Evolutionary conservation across 2,113 vertebrate species (phyloP), one percentile per base, ranked within the genome.

Genomic region (Spermophilus dauricus): DNA sequence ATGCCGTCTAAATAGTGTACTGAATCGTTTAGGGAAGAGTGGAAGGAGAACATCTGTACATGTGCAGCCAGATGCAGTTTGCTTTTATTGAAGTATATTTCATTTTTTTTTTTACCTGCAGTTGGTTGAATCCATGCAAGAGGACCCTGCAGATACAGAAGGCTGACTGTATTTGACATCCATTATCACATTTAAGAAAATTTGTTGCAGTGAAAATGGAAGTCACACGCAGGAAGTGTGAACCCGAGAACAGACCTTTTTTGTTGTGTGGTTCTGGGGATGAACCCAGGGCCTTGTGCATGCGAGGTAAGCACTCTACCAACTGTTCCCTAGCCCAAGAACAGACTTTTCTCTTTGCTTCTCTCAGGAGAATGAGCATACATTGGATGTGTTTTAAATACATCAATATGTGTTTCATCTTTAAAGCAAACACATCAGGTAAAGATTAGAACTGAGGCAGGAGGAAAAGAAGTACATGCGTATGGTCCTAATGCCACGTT

Each of bases 141-240:
- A 61, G 39, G 39, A 48, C 17, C 12, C 37, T 73, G 30, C 11
- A 58, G 32, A 28, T 17, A 72, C 4, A 20, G 20, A 83, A 32
- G 30, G 56, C 14, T 18, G 51, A n/a, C 51, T n/a, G 3, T 18
- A 18, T 28, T 22, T 39, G 89, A 84, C 48, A 24, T 2, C 51
- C 37, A 5, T 26, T 5, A 80, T 37, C 86, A 22, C 34, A 37
- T 2, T 34, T 32, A 78, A 42, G 30, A 89, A 88, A 84, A 63
- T 24, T 0, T n/a, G 32, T 9, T 58, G 32, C 39, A 22, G 42
- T 45, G 42, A 87, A 70, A 78, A 56, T 9, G 34, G 63, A 77
- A 67, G 92, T 61, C 53, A 7, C 32, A 32, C 4, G 0, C 5
- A 32, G 0, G 17, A 4, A 45, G 24, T 1, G 17, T 0, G 12